Percentiles rank a stretch among this genome's conserved stretches.
Conservation (phyloP, 2,888 invertebrate species). For the Amaurobius ferox region DNA sequence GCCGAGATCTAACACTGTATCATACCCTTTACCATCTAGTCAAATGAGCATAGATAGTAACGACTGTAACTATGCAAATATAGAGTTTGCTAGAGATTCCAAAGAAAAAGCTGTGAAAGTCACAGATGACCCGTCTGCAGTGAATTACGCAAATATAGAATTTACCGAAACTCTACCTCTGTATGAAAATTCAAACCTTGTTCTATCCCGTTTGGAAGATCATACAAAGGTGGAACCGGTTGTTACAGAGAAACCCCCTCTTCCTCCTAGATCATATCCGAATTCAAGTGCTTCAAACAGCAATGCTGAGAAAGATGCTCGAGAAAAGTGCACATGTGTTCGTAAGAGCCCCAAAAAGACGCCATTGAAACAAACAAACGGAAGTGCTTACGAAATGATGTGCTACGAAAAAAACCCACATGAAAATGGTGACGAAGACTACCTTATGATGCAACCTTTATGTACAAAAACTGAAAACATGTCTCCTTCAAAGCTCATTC, state of each 20-base stretch:
- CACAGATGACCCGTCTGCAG: slow-evolving; percentile 17
- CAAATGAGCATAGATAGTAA: not conserved
- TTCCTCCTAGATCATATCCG: slow-evolving; percentile 53
- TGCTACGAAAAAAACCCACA: slow-evolving; percentile 49
- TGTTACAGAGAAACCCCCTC: slow-evolving; percentile 44
- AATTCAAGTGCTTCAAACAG: not conserved
- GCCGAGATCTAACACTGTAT: slow-evolving; percentile 50
- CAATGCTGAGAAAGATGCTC: not conserved
- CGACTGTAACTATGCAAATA: slow-evolving; percentile 56
- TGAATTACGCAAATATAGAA: slow-evolving; percentile 79
- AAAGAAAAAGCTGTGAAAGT: slow-evolving; percentile 26
- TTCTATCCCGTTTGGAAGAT: slow-evolving; percentile 51
- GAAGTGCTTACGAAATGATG: slow-evolving; percentile 71
- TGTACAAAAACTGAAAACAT: slow-evolving; percentile 40
- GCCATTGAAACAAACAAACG: slow-evolving; percentile 22
- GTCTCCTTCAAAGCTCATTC: slow-evolving; percentile 17
- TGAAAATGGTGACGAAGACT: slow-evolving; percentile 61
- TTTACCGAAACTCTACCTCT: slow-evolving; percentile 87
- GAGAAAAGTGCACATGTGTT: slow-evolving; percentile 14
- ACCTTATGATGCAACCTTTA: slow-evolving; percentile 72
- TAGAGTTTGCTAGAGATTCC: slow-evolving; percentile 40
- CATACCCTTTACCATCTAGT: slow-evolving; percentile 19
- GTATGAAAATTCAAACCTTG: slow-evolving; percentile 83
- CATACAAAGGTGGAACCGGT: slow-evolving; percentile 14
- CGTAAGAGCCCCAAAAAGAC: slow-evolving; percentile 42